Conservation (phyloP, 1,140 invertebrate species). For the Drosophila micromelanica region DNA sequence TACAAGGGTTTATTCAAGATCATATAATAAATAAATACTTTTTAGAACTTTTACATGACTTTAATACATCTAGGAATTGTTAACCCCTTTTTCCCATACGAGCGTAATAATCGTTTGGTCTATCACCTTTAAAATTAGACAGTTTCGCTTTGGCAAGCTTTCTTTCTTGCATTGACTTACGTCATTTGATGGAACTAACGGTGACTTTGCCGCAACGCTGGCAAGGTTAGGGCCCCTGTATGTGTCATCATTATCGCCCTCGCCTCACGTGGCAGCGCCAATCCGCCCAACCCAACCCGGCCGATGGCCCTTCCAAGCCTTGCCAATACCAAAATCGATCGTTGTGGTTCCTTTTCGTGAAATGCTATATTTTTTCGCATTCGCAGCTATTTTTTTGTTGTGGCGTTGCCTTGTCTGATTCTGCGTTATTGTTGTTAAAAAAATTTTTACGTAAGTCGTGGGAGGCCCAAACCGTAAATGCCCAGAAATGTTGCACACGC, state of each 20-base stretch:
- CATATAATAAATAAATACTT: too few species aligned
- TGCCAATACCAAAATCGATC: conserved; percentile 77
- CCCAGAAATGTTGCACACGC: conserved; percentile 54
- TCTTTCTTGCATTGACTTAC: conserved; percentile 34
- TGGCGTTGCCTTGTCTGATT: conserved; percentile 36
- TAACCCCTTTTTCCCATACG: background rate
- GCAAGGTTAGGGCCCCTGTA: conserved; percentile 44
- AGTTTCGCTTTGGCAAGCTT: conserved; percentile 10
- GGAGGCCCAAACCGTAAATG: conserved; percentile 11
- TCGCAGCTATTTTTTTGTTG: conserved; percentile 39
- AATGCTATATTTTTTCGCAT: conserved; percentile 49
- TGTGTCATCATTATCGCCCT: conserved; percentile 78
- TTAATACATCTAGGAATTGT: too few species aligned
- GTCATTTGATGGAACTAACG: conserved; percentile 41
- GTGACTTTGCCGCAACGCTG: conserved; percentile 24
- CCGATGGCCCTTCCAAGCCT: conserved; percentile 36
- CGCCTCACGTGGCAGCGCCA: conserved; percentile 46
- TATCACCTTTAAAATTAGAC: conserved; percentile 12
- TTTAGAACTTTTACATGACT: too few species aligned
- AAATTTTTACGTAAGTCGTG: conserved; percentile 76
- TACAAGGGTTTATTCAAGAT: too few species aligned
- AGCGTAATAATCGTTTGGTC: background rate
- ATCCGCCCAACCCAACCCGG: background rate
- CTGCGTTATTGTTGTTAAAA: conserved; percentile 68
- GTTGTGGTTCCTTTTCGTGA: conserved; percentile 76